These are phyloP conservation scores for Pheosia gnoma DNA, from an alignment of 2,888 invertebrate species.

Conservation along the genomic window DNA sequence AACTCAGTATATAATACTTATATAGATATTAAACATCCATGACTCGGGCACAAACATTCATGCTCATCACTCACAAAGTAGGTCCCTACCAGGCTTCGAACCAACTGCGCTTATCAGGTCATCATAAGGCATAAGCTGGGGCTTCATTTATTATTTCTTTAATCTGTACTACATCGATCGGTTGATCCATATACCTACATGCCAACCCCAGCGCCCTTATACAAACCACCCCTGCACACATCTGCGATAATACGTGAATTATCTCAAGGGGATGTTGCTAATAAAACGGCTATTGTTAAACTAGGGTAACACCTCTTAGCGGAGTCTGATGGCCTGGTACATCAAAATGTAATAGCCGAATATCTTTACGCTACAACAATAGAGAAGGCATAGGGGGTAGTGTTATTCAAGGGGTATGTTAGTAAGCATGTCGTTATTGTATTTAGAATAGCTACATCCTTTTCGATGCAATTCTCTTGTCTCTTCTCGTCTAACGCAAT, in stretches of 20 bases:
- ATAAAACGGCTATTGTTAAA: slow-evolving; percentile 13
- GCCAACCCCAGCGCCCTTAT: neutral
- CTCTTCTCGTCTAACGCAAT: neutral
- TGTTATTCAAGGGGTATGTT: neutral
- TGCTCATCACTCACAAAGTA: too few species aligned
- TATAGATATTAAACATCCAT: too few species aligned
- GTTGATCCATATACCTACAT: slow-evolving; percentile 6
- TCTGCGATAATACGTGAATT: slow-evolving; percentile 11
- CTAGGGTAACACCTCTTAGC: slow-evolving; percentile 4
- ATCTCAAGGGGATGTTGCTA: slow-evolving; percentile 14
- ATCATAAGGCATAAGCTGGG: too few species aligned
- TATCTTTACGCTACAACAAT: slow-evolving; percentile 1
- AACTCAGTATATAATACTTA: too few species aligned
- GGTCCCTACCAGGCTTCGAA: too few species aligned
- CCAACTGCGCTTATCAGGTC: too few species aligned
- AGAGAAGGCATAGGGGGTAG: neutral
- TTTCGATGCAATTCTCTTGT: neutral
- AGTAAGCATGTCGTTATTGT: neutral
- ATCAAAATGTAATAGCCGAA: slow-evolving; percentile 1
- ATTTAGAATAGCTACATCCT: neutral
- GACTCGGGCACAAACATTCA: too few species aligned
- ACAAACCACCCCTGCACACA: slow-evolving; percentile 1
- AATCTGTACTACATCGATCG: neutral
- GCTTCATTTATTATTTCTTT: too few species aligned
- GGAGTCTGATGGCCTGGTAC: slow-evolving; percentile 8